phyloP scores from a whole-genome alignment of 1,140 invertebrate genomes.

The Stegodyphus dumicola region DNA sequence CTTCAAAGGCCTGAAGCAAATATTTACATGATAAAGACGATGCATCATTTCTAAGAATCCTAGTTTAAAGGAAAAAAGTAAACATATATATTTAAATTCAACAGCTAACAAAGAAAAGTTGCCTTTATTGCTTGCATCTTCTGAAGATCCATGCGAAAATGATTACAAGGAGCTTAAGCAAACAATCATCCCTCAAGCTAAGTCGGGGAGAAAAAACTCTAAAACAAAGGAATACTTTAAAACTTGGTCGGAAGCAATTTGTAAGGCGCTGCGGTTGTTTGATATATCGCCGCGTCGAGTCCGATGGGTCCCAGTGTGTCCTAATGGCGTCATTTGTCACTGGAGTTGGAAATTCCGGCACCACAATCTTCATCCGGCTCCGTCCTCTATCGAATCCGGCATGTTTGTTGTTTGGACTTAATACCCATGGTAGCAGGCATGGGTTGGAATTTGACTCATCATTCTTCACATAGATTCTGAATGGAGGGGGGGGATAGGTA shows the following conservation, averaged over 20 bases:
- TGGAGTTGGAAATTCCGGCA: background rate
- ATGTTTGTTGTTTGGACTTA: too few species aligned
- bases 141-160: constrained; percentile 9
- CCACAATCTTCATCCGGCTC: constrained; percentile 14
- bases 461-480: too few species aligned
- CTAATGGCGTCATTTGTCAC: constrained; percentile 29
- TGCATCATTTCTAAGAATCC: constrained; percentile 18
- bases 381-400: too few species aligned
- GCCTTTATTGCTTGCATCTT: constrained; percentile 7
- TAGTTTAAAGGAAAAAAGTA: background rate
- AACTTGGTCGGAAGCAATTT: constrained; percentile 22
- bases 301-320: constrained; percentile 7
- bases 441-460: too few species aligned
- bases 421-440: too few species aligned
- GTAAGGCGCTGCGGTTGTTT: constrained; percentile 24
- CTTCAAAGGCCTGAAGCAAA: background rate
- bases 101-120: constrained; percentile 8
- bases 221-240: constrained; percentile 12
- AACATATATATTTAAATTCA: constrained; percentile 10
- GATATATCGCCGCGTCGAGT: constrained; percentile 27
- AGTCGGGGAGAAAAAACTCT: background rate
- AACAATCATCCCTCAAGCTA: constrained; percentile 7
- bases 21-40: constrained; percentile 1
- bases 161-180: constrained; percentile 10
- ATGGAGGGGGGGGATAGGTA: too few species aligned